Evolutionary conservation across 2,113 vertebrate genomes (phyloP).

Genomic region (Brachypodius melanocephalos): DNA sequence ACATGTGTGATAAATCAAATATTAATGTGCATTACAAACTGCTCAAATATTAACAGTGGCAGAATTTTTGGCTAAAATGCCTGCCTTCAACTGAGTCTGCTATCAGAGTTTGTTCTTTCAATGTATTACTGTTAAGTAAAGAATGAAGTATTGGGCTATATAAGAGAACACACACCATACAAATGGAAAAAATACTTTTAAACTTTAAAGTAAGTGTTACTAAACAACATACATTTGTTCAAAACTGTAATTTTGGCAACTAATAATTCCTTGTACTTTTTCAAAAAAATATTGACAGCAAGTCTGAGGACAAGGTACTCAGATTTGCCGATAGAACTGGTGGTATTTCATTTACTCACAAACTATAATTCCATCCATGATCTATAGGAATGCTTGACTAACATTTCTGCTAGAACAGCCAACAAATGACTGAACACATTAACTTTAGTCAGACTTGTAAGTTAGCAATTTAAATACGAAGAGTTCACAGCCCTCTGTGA

Average conservation of each 20-base stretch:
- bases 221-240: neutral
- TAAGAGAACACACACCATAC: neutral
- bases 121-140: constrained; percentile 1
- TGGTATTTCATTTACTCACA: neutral
- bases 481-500: constrained; percentile 51
- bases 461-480: constrained; percentile 38
- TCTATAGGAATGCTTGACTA: neutral
- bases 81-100: constrained; percentile 21
- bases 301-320: constrained; percentile 25
- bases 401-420: constrained; percentile 26
- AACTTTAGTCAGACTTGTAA: constrained; percentile 30
- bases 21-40: neutral
- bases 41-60: constrained; percentile 31
- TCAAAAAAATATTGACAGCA: constrained; percentile 24
- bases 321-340: neutral
- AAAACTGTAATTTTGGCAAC: constrained; percentile 17
- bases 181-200: neutral
- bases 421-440: constrained; percentile 22
- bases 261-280: neutral
- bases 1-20: constrained; percentile 10
- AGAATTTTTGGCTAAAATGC: constrained; percentile 39
- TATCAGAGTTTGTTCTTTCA: neutral
- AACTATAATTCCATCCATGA: neutral
- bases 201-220: neutral
- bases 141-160: neutral